A percentile compares a stretch with the other conserved stretches of the same genome.
Evolutionary conservation across 2,113 vertebrate genomes (phyloP).

Genomic region (Irena cyanogastra): DNA sequence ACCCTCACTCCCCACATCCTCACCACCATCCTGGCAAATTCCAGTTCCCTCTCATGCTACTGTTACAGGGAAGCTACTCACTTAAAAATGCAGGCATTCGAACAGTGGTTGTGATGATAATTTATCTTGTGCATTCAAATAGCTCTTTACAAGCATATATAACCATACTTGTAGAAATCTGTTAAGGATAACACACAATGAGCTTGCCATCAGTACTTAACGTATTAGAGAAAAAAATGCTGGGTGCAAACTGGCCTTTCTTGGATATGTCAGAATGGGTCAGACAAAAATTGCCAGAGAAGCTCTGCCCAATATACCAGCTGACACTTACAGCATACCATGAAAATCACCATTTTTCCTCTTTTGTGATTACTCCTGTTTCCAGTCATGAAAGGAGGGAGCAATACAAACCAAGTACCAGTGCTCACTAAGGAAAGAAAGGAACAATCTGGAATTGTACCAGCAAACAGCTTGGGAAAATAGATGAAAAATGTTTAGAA

Average conservation of each 20-base stretch:
- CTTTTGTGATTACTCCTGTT: not conserved
- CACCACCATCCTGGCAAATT: not conserved
- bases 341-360: not conserved
- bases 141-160: not conserved
- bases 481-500: accelerated
- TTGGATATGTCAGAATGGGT: not conserved
- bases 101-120: not conserved
- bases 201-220: not conserved
- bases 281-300: not conserved
- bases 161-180: not conserved
- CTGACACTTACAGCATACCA: not conserved
- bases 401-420: not conserved
- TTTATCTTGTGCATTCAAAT: not conserved
- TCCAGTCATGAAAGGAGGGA: accelerated
- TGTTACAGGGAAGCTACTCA: not conserved
- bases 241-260: not conserved
- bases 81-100: not conserved
- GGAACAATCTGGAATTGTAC: not conserved
- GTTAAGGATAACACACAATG: not conserved
- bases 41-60: not conserved
- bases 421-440: not conserved
- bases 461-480: not conserved
- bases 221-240: not conserved
- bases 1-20: not conserved
- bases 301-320: not conserved